phyloP scores from a whole-genome alignment of 2,797 vertebrate species.

The Avahi laniger region DNA sequence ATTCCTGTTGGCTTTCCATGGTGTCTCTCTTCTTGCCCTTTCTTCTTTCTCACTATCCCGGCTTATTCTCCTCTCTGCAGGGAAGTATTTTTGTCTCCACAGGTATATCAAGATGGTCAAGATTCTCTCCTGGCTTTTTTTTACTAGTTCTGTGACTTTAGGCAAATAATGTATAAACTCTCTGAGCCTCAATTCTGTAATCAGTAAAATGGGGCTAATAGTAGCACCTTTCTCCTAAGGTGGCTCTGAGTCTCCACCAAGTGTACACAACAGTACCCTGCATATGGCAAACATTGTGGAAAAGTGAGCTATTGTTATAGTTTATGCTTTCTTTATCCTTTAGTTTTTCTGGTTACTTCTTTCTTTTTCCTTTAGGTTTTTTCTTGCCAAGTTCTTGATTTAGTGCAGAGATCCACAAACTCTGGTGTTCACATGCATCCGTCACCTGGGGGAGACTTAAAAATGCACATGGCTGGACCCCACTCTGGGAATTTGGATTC shows the following conservation, averaged over 20 bases:
- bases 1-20: not conserved
- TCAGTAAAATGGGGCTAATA: not conserved
- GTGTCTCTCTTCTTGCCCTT: not conserved
- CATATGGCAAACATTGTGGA: accelerated
- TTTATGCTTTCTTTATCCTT: not conserved
- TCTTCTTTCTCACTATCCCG: not conserved
- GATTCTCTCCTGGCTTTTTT: not conserved
- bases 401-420: not conserved
- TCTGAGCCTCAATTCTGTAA: not conserved
- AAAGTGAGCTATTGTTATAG: not conserved
- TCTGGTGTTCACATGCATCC: no score
- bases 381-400: not conserved
- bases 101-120: not conserved
- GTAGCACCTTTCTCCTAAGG: not conserved
- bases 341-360: not conserved
- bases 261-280: no score
- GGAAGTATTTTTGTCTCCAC: not conserved
- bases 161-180: not conserved
- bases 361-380: not conserved
- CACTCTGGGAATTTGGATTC: not conserved
- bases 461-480: accelerated
- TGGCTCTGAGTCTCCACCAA: not conserved
- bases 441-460: not conserved
- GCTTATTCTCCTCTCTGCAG: no score
- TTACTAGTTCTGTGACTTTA: not conserved